Evolutionary conservation across 2,888 invertebrate species (phyloP).

Genomic region (Dermolepida albohirtum): DNA sequence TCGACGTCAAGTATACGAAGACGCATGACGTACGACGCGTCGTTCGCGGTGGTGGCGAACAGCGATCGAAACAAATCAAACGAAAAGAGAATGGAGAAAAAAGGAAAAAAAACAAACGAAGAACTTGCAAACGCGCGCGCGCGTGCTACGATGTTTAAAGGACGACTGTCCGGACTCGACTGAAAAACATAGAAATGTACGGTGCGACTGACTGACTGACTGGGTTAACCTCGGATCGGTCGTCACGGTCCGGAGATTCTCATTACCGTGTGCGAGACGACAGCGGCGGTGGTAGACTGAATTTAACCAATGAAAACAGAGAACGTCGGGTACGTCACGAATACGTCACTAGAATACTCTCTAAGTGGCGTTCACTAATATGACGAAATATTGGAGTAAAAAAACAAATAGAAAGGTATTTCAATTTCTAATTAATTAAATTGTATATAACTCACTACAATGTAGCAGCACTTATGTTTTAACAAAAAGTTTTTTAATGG

Average conservation of each 20-base stretch:
- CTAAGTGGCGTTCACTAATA: slow-evolving; percentile 52
- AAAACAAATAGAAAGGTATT: no score
- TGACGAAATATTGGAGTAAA: no score
- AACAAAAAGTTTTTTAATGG: no score
- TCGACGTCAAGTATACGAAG: no score
- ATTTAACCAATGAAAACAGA: slow-evolving; percentile 54
- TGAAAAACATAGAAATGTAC: slow-evolving; percentile 37
- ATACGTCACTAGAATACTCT: slow-evolving; percentile 44
- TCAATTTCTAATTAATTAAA: no score
- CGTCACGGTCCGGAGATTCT: slow-evolving; percentile 37
- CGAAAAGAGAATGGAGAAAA: slow-evolving; percentile 29
- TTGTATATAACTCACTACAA: no score
- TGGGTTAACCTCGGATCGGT: slow-evolving; percentile 35
- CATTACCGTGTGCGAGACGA: slow-evolving; percentile 15
- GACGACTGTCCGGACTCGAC: slow-evolving; percentile 41
- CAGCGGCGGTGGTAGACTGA: slow-evolving; percentile 36
- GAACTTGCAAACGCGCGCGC: slow-evolving; percentile 5
- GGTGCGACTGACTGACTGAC: slow-evolving; percentile 34
- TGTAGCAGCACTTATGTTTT: no score
- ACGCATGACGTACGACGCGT: slow-evolving; percentile 1
- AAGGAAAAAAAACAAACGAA: slow-evolving; percentile 26
- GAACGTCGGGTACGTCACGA: slow-evolving; percentile 57
- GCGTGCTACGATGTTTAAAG: slow-evolving; percentile 28
- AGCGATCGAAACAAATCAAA: slow-evolving; percentile 13
- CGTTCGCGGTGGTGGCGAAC: not conserved